phyloP scores from a whole-genome alignment of 2,888 invertebrate genomes.

The Eupithecia inturbata region DNA sequence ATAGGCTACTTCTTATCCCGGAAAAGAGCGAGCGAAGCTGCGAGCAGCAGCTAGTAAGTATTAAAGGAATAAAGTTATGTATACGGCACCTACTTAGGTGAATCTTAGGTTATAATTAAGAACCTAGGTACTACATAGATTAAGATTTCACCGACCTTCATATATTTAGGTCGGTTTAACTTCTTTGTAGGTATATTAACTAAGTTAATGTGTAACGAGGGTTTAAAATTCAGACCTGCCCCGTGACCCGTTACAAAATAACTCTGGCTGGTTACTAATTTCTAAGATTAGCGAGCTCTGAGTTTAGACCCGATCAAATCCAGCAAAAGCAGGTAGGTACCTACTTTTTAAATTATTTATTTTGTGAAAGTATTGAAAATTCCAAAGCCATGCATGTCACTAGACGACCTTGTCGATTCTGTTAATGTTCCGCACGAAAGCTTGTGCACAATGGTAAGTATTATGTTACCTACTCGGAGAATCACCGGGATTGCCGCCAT shows the following conservation, averaged over 20 bases:
- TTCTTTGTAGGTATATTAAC: too few relatives aligned
- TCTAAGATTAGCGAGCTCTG: neutral
- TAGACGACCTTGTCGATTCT: slow-evolving; percentile 69
- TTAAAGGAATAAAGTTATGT: too few relatives aligned
- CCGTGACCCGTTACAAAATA: neutral
- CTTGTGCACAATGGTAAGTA: slow-evolving; percentile 62
- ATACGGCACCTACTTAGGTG: too few relatives aligned
- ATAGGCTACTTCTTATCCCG: too few relatives aligned
- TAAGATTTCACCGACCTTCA: too few relatives aligned
- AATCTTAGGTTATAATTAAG: too few relatives aligned
- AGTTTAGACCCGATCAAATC: neutral
- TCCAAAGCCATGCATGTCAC: slow-evolving; percentile 47
- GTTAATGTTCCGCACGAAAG: slow-evolving; percentile 70
- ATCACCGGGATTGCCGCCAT: slow-evolving; percentile 54
- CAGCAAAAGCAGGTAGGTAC: neutral
- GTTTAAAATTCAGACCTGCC: neutral
- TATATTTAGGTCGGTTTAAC: neutral
- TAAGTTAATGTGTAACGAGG: too few relatives aligned
- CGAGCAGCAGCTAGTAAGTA: too few relatives aligned
- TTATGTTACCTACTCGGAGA: slow-evolving; percentile 42
- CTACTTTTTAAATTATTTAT: neutral
- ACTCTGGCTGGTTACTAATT: neutral
- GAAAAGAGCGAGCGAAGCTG: too few relatives aligned
- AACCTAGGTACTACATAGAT: too few relatives aligned
- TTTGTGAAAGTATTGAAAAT: neutral